phyloP scores from a whole-genome alignment of 2,888 invertebrate genomes.

The Caenorhabditis plicata region DNA sequence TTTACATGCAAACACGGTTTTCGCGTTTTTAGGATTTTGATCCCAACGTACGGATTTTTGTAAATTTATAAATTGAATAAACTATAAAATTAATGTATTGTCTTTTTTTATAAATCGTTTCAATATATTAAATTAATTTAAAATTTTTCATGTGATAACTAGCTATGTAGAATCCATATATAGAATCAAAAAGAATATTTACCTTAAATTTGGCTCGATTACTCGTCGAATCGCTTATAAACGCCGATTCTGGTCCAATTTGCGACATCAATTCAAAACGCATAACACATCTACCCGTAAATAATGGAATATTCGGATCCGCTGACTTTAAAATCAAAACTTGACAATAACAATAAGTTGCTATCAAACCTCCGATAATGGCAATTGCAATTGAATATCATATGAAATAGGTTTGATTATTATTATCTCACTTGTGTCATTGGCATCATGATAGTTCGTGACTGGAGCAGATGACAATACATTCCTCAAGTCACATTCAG shows the following conservation, averaged over 20 bases:
- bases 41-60: too few species aligned
- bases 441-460: too few species aligned
- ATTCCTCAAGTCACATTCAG: too few species aligned
- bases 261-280: constrained; percentile 40
- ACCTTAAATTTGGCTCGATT: constrained; percentile 37
- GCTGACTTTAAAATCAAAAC: constrained; percentile 18
- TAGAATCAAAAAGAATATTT: background rate
- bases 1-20: too few species aligned
- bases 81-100: too few species aligned
- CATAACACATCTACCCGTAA: constrained; percentile 40
- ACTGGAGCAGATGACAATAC: too few species aligned
- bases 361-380: constrained; percentile 35
- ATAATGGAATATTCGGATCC: constrained; percentile 40
- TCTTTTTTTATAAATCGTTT: too few species aligned
- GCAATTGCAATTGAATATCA: constrained; percentile 45
- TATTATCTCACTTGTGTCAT: too few species aligned
- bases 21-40: too few species aligned
- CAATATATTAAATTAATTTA: background rate
- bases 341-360: background rate
- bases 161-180: background rate
- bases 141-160: background rate
- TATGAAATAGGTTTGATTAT: constrained; percentile 25
- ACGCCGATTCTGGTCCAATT: constrained; percentile 33
- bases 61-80: too few species aligned
- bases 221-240: constrained; percentile 32